Evolutionary conservation across 2,888 invertebrate species (phyloP).

Genomic region (Meandrusa payeni): DNA sequence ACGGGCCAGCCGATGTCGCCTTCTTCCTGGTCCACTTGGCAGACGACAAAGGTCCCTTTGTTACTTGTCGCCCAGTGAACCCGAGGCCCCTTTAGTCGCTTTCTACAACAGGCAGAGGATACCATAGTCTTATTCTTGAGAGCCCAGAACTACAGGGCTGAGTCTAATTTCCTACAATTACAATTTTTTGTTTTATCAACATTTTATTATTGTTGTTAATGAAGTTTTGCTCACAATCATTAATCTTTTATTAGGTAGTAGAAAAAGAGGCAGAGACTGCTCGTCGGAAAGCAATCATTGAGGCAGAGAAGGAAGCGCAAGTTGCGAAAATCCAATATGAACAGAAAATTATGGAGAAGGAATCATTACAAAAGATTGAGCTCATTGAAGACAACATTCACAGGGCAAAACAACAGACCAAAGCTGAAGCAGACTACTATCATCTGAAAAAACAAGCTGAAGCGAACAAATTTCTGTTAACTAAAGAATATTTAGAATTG

Average conservation of each 20-base stretch:
- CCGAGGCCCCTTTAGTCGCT: too few relatives aligned
- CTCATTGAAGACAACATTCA: slow-evolving; percentile 92
- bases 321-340: slow-evolving; percentile 93
- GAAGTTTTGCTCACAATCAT: too few relatives aligned
- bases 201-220: too few relatives aligned
- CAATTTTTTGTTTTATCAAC: too few relatives aligned
- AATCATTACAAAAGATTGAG: slow-evolving; percentile 90
- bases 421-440: slow-evolving; percentile 91
- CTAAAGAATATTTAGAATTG: slow-evolving; percentile 89
- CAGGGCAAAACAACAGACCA: slow-evolving; percentile 87
- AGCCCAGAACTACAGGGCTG: too few relatives aligned
- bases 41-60: too few relatives aligned
- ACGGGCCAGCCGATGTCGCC: too few relatives aligned
- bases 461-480: slow-evolving; percentile 86
- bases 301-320: slow-evolving; percentile 92
- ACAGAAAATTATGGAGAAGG: slow-evolving; percentile 94
- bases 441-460: slow-evolving; percentile 87
- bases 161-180: too few relatives aligned
- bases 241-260: slow-evolving; percentile 84
- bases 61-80: too few relatives aligned
- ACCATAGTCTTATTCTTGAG: too few relatives aligned
- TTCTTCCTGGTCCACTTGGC: too few relatives aligned
- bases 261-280: slow-evolving; percentile 97
- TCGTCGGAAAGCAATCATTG: slow-evolving; percentile 91
- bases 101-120: too few relatives aligned